phyloP scores from a whole-genome alignment of 2,113 vertebrate species.

The Amazona guildingii region DNA sequence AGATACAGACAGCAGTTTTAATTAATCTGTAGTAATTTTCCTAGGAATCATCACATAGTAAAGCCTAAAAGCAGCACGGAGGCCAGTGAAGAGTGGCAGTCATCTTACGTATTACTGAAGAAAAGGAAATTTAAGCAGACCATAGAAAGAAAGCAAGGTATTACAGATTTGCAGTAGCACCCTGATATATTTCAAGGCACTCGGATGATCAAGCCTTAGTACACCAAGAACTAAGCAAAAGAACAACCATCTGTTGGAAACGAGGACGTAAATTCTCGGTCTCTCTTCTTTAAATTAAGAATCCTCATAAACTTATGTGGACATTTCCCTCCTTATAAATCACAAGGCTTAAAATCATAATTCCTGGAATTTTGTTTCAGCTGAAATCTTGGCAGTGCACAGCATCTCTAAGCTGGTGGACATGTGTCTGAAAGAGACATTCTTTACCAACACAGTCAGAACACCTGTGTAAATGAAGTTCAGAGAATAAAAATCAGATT shows the following conservation, averaged over 20 bases:
- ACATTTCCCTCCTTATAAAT: not conserved
- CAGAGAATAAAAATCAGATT: not conserved
- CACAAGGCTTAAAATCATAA: not conserved
- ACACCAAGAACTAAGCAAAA: not conserved
- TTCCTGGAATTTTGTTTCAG: not conserved
- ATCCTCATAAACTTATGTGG: not conserved
- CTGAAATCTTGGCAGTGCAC: not conserved
- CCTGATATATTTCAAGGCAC: not conserved
- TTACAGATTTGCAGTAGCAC: not conserved
- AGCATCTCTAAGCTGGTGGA: not conserved
- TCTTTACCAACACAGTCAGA: not conserved
- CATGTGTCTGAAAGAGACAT: not conserved
- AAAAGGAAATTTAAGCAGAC: not conserved
- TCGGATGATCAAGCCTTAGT: not conserved
- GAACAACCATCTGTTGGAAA: not conserved
- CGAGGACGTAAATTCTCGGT: not conserved
- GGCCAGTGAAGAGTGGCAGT: not conserved
- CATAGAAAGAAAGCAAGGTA: not conserved
- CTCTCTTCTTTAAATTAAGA: not conserved
- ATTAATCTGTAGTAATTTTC: slow-evolving; percentile 12
- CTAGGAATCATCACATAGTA: not conserved
- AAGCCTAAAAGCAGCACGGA: not conserved
- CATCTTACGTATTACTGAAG: not conserved
- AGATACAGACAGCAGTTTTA: not conserved
- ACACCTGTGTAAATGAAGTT: not conserved